Conservation (phyloP, 37 sponge, comb jelly and placozoan species). For the Bolinopsis microptera region DNA sequence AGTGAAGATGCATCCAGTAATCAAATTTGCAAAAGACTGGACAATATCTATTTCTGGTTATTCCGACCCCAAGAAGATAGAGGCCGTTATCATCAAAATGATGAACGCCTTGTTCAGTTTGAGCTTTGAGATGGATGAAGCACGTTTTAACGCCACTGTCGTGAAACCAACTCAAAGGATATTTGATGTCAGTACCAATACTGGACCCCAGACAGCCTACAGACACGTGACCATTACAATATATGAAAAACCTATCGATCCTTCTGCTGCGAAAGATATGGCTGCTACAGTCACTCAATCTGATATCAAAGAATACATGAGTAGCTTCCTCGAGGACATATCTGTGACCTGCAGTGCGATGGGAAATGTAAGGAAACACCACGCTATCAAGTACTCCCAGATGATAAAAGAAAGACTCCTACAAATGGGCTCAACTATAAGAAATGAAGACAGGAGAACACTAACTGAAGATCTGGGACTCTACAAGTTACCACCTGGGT, state of each 20-base stretch:
- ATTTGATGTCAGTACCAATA: not conserved
- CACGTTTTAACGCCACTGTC: not conserved
- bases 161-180: too few relatives aligned
- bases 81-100: not conserved
- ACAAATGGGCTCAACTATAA: too few relatives aligned
- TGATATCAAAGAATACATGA: not conserved
- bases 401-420: not conserved
- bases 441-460: too few relatives aligned
- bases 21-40: not conserved
- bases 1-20: not conserved
- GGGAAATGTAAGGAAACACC: not conserved
- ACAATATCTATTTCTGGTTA: not conserved
- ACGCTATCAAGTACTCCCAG: not conserved
- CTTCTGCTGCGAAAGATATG: not conserved
- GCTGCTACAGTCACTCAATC: not conserved
- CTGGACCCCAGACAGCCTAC: not conserved
- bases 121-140: not conserved
- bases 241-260: too few relatives aligned
- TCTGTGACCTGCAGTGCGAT: not conserved
- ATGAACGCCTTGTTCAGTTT: not conserved
- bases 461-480: too few relatives aligned
- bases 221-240: not conserved
- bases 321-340: not conserved
- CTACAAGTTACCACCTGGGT: too few relatives aligned
- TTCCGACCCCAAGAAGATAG: not conserved